Percentiles rank a stretch among this genome's conserved stretches.
These are phyloP conservation scores for Patella caerulea DNA, from an alignment of 2,888 invertebrate species.

Conservation along the genomic window DNA sequence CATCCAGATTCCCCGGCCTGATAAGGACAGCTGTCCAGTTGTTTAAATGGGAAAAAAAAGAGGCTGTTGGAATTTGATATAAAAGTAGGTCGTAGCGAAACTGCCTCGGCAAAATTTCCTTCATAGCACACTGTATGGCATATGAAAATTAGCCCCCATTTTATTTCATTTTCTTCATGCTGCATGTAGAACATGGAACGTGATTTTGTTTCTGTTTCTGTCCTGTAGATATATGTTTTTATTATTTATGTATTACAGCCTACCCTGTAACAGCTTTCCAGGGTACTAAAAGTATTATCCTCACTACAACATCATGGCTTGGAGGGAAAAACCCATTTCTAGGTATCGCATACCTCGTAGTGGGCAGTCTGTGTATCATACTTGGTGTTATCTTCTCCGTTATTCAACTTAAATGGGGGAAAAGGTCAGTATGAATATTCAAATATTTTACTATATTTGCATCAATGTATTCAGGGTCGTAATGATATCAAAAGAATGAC, in stretches of 20 bases:
- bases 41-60: too few relatives aligned
- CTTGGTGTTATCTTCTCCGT: conserved; percentile 92
- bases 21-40: too few relatives aligned
- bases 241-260: conserved; percentile 60
- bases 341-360: conserved; percentile 97
- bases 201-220: conserved; percentile 62
- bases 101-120: too few relatives aligned
- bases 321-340: conserved; percentile 99
- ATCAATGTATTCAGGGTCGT: neutral
- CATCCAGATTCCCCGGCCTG: too few relatives aligned
- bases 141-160: too few relatives aligned
- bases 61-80: too few relatives aligned
- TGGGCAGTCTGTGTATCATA: conserved; percentile 92
- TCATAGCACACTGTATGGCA: too few relatives aligned
- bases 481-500: neutral
- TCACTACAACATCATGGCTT: conserved; percentile 95
- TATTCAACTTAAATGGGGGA: conserved; percentile 96
- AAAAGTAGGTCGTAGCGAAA: too few relatives aligned
- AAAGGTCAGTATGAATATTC: conserved; percentile 81
- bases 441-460: neutral
- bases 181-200: neutral
- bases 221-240: neutral
- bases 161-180: neutral
- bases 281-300: conserved; percentile 93
- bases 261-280: conserved; percentile 93